Evolutionary conservation across 2,113 vertebrate species (phyloP), one percentile per base, ranked within the genome.

Genomic region (Malaclemys terrapin): DNA sequence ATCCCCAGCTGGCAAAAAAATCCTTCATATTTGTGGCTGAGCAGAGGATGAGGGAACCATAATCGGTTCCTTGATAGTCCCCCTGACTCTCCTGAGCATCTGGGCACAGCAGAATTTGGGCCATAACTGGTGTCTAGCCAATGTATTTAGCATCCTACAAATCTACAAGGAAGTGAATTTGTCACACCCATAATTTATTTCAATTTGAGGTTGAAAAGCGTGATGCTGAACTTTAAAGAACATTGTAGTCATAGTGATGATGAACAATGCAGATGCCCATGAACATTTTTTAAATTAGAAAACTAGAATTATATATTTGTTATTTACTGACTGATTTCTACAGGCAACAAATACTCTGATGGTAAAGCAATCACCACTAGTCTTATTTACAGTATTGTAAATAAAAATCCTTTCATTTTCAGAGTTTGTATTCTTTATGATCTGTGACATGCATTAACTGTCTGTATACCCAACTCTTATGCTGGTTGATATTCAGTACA

Each of bases 211-310:
- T 0, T 88, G 81, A 91, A 96, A 92, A 1, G 5, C 84, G 94
- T 62, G 52, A 91, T 1, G 1, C 35, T 89, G 84, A 94, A 85
- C 93, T 94, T 81, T 81, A 88, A 91, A 88, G 62, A 95, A 91
- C 81, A 54, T n/a, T 88, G 89, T 95, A 96, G 95, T 92, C 95
- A 96, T 86, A 95, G 93, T 80, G 93, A 97, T 94, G 82, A 93
- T 82, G 87, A 92, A 84, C 87, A 89, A 65, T 85, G 78, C 38
- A 79, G 91, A 81, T 80, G 87, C 87, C 89, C 2, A 12, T 89
- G 92, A 97, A 24, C 65, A 16, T 78, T 47, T 88, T 91, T 91
- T 97, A 95, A 86, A 95, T 94, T 94, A 96, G 89, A 72, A 95
- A 91, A 93, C 62, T 93, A 16, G 62, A 86, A 65, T 85, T 91